Base-by-base conservation (phyloP, 1,140 invertebrate genomes). In the Phthorimaea operculella region DNA sequence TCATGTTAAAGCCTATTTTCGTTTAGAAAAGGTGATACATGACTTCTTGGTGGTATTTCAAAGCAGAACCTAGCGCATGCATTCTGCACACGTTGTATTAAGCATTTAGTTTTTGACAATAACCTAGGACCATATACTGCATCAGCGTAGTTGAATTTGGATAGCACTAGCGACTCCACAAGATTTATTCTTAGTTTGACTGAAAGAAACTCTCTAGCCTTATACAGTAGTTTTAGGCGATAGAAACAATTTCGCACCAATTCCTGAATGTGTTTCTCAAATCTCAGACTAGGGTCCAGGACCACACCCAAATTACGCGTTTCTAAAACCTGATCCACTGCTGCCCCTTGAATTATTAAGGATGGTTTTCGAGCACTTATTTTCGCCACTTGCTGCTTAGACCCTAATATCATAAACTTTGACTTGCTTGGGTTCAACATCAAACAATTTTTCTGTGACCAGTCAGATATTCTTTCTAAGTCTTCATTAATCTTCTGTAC, bases 221-320 rank as follows among this genome's bases (percentile, higher is more conserved):
- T 52, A n/a, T 52, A 52, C 9, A 52, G 8, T 17, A 52, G 6
- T 18, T 52, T 52, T 12, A 52, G 16, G 33, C 34, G 33, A 52
- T 52, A 52, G 34, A 52, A 52, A 16, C 51, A 52, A 11, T 36
- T 52, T 12, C 51, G 8, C 15, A 36, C 51, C 17, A 18, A 12
- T 11, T 39, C 18, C 15, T 11, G 1, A 36, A 52, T 52, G 16
- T 52, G 33, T 18, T 52, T 17, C 51, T 52, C 51, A 42, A 52
- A 52, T 36, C 33, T 34, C n/a, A 52, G 16, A 9, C 36, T 10
- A 39, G 33, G 17, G 17, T 52, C 51, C 12, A 52, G 36, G 3
- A 36, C 12, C 33, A 52, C 7, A 7, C 51, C 51, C 12, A 36
- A 16, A 39, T 39, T 52, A 18, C 47, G 15, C 10, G 18, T 15